These are phyloP conservation scores for Cataglyphis hispanica DNA, from an alignment of 1,140 invertebrate genomes.

Conservation along the genomic window DNA sequence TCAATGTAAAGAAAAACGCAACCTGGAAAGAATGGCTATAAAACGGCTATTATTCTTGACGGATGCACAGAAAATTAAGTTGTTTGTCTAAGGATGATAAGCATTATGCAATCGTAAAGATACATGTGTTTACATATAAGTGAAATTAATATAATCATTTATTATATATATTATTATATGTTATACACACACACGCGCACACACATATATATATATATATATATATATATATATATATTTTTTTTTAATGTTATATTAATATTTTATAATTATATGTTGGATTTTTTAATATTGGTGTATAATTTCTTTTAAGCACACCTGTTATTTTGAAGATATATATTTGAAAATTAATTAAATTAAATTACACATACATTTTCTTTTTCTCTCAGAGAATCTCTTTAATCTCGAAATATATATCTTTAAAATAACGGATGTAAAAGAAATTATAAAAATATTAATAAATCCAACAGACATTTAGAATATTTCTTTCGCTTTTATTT, in stretches of 20 bases:
- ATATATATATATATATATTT: no score
- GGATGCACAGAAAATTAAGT: conserved; percentile 18
- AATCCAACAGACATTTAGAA: neutral
- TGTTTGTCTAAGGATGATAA: neutral
- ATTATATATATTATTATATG: neutral
- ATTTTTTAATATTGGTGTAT: neutral
- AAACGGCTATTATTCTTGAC: conserved; percentile 3
- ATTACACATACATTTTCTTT: no score
- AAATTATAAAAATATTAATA: neutral
- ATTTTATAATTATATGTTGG: neutral
- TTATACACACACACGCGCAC: no score
- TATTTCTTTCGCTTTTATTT: neutral
- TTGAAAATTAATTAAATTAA: no score
- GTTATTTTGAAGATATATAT: no score
- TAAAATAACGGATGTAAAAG: neutral
- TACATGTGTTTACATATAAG: neutral
- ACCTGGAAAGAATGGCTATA: neutral
- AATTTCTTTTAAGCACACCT: neutral
- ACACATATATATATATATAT: no score
- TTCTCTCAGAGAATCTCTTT: no score
- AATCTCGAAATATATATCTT: no score
- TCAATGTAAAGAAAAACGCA: conserved; percentile 24
- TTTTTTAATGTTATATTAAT: no score
- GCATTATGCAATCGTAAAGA: neutral
- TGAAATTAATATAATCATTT: neutral